A percentile compares a stretch with the other conserved stretches of the same genome.
These are phyloP conservation scores for Seira ritae DNA, from an alignment of 2,888 invertebrate genomes.

Conservation along the genomic window DNA sequence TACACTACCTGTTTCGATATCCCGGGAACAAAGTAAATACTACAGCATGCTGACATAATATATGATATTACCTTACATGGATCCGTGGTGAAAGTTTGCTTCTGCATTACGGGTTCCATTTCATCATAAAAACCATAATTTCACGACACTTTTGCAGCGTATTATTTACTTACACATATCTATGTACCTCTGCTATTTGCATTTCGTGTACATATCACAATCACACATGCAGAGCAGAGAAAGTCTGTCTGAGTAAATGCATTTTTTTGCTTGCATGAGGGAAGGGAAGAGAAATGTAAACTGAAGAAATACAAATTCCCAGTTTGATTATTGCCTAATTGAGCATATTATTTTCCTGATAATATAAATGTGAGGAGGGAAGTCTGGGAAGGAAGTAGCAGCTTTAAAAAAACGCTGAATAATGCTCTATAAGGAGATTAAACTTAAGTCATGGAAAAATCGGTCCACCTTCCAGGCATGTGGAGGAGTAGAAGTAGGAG, in stretches of 20 bases:
- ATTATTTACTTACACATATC: not conserved
- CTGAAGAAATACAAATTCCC: not conserved
- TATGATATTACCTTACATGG: no score
- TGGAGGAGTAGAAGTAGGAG: not conserved
- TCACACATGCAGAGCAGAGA: no score
- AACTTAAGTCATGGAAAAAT: not conserved
- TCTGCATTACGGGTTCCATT: no score
- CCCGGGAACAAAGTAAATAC: no score
- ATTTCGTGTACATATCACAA: no score
- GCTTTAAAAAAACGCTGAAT: not conserved
- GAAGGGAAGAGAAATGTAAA: not conserved
- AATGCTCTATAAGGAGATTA: not conserved
- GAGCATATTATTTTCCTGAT: not conserved
- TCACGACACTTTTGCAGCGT: not conserved
- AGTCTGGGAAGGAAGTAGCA: not conserved
- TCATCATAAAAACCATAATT: constrained; percentile 3
- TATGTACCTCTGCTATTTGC: not conserved
- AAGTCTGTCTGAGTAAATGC: no score
- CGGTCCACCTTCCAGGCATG: not conserved
- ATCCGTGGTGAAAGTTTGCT: not conserved
- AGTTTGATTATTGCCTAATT: constrained; percentile 1
- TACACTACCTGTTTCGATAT: no score
- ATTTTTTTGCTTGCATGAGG: no score
- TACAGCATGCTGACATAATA: no score
- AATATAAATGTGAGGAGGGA: not conserved